Conservation (phyloP, 1,140 invertebrate species). For the Leptinotarsa texana region DNA sequence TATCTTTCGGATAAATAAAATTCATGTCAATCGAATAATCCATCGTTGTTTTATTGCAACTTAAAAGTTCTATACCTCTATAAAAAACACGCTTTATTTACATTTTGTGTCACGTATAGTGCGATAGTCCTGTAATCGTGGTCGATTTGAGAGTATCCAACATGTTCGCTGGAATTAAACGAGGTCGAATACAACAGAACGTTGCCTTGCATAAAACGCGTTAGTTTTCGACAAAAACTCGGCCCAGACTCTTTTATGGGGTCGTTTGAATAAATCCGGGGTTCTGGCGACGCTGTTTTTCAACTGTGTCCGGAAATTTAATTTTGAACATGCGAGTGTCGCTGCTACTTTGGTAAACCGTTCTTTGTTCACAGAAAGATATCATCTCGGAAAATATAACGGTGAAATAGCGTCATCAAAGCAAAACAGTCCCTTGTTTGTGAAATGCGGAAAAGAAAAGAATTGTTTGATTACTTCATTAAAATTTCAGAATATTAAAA, state of each 20-base stretch:
- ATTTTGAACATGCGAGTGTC: not conserved
- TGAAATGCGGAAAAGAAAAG: no score
- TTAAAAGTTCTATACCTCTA: no score
- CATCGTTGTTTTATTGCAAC: no score
- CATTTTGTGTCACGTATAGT: not conserved
- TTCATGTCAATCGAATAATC: no score
- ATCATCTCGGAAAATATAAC: not conserved
- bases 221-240: not conserved
- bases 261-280: conserved; percentile 2
- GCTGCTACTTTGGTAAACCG: not conserved
- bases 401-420: no score
- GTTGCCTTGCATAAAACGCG: not conserved
- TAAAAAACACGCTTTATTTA: no score
- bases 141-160: not conserved
- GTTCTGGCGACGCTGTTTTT: not conserved
- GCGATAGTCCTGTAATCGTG: not conserved
- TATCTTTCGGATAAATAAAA: no score
- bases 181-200: not conserved
- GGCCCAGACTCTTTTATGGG: not conserved
- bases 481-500: no score
- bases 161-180: not conserved
- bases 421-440: no score
- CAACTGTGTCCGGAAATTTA: not conserved
- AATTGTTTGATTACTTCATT: no score
- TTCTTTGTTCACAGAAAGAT: not conserved